A percentile compares a stretch with the other conserved stretches of the same genome.
Conservation (phyloP, 37 sponge, comb jelly and placozoan species). For the Haliclona indistincta region DNA sequence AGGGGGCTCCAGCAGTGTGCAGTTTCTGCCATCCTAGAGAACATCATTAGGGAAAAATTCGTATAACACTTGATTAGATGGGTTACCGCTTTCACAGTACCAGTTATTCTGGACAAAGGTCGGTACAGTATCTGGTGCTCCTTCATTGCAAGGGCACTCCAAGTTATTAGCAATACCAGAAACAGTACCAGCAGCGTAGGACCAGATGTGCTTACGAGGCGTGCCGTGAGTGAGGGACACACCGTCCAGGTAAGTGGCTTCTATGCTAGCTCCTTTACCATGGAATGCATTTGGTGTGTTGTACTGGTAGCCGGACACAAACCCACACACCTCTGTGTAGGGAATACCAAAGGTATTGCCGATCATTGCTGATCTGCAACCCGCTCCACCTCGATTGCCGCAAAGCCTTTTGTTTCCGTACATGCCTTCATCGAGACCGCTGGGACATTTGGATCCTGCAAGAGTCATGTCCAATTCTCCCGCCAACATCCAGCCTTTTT, state of each 20-base stretch:
- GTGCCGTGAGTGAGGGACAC: constrained; percentile 5
- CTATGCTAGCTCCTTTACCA: background rate
- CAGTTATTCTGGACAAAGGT: constrained; percentile 19
- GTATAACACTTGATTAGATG: background rate
- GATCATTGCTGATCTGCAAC: too few species aligned
- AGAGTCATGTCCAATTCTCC: too few species aligned
- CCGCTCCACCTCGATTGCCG: too few species aligned
- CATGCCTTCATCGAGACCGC: too few species aligned
- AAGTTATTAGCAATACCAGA: background rate
- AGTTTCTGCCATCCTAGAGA: constrained; percentile 21
- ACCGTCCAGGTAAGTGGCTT: background rate
- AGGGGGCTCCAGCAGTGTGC: background rate
- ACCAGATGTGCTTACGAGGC: constrained; percentile 5
- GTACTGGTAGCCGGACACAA: background rate
- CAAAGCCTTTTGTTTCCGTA: too few species aligned
- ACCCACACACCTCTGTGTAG: background rate
- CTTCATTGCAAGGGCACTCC: background rate
- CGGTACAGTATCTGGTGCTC: background rate
- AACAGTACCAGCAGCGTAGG: too few species aligned
- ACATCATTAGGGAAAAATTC: constrained; percentile 1
- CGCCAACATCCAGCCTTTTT: too few species aligned
- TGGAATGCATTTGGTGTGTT: background rate
- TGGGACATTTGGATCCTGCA: too few species aligned
- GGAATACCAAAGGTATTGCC: too few species aligned
- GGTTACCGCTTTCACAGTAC: constrained; percentile 19